A percentile compares a stretch with the other conserved stretches of the same genome.
phyloP scores from a whole-genome alignment of 2,113 vertebrate genomes.

The Ciconia stormi region DNA sequence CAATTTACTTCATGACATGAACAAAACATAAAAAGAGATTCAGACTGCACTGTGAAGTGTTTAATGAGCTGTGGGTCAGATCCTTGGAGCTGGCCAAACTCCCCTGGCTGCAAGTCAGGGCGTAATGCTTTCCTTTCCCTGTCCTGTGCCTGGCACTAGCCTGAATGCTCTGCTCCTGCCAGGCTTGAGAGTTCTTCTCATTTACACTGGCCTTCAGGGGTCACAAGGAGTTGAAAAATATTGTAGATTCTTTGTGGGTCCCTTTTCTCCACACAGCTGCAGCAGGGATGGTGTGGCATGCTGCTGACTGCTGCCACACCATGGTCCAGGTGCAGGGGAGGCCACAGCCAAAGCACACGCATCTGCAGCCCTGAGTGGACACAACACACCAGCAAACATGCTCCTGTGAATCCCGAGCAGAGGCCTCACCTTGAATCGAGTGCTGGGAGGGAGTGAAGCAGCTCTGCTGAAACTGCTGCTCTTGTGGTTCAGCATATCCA shows the following conservation, averaged over 20 bases:
- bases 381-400: background rate
- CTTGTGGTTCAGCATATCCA: background rate
- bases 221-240: background rate
- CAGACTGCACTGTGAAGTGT: background rate
- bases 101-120: background rate
- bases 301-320: background rate
- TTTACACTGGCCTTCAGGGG: background rate
- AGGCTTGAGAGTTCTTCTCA: background rate
- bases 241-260: background rate
- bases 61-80: constrained; percentile 25
- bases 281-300: accelerated
- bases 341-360: background rate
- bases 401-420: background rate
- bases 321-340: background rate
- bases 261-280: background rate
- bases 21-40: background rate
- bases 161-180: background rate
- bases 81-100: background rate
- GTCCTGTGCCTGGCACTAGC: background rate
- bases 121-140: background rate
- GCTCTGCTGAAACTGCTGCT: background rate
- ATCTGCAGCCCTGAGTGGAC: background rate
- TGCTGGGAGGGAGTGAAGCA: background rate
- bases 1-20: constrained; percentile 19
- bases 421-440: accelerated